These are phyloP conservation scores for Drosophila cardini DNA, from an alignment of 1,140 invertebrate species.

Conservation along the genomic window DNA sequence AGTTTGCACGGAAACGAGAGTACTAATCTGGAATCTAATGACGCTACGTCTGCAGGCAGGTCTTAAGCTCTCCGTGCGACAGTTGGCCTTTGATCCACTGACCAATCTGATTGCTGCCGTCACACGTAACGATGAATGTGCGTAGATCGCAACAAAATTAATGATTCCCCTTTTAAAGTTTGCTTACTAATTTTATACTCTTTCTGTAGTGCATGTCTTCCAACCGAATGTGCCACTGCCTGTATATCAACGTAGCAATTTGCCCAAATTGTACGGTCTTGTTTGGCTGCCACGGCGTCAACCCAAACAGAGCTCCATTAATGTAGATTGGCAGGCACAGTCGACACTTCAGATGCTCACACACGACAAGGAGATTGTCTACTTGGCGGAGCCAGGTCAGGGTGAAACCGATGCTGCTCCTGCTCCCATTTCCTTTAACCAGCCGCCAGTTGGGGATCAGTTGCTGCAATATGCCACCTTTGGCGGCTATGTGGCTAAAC, in stretches of 20 bases:
- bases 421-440: slow-evolving; percentile 65
- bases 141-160: slow-evolving; percentile 48
- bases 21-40: slow-evolving; percentile 91
- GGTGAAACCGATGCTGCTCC: slow-evolving; percentile 64
- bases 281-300: slow-evolving; percentile 86
- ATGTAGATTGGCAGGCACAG: slow-evolving; percentile 86
- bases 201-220: slow-evolving; percentile 87
- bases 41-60: slow-evolving; percentile 86
- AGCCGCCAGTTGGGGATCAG: slow-evolving; percentile 37
- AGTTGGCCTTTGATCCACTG: slow-evolving; percentile 87
- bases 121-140: slow-evolving; percentile 87
- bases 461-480: slow-evolving; percentile 68
- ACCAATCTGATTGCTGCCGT: slow-evolving; percentile 89
- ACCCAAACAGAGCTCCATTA: slow-evolving; percentile 84
- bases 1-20: slow-evolving; percentile 85
- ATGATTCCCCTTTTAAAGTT: background rate
- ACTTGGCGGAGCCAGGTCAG: slow-evolving; percentile 59
- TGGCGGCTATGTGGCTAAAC: slow-evolving; percentile 63
- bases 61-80: slow-evolving; percentile 85
- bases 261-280: slow-evolving; percentile 85
- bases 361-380: slow-evolving; percentile 84
- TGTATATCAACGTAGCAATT: slow-evolving; percentile 85
- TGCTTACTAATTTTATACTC: background rate
- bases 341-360: slow-evolving; percentile 87
- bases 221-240: slow-evolving; percentile 86